Evolutionary conservation across 1,140 invertebrate species (phyloP), one percentile per base, ranked within the genome.

Genomic region (Drepana arcuata): DNA sequence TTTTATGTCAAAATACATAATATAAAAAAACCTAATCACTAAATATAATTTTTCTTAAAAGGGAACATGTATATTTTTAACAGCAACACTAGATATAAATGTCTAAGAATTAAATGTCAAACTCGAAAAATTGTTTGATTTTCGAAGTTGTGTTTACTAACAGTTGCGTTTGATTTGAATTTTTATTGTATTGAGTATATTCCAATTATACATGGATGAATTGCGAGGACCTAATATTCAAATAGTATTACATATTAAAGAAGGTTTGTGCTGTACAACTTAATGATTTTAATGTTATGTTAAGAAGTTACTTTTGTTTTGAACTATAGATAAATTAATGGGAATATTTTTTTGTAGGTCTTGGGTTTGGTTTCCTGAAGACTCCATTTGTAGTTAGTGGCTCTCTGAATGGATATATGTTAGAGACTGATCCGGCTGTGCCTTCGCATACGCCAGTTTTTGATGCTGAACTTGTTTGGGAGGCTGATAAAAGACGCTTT

Each of bases 391-490:
- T 79, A 9, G 77, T 81, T 12, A 73, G 64, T 28, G 77, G 74
- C 5, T 82, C 78, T 38, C 36, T 82, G 4, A 82, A 79, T 69
- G 70, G 78, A 7, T 82, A 82, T 46, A 71, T 78, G 53, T 32
- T 82, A 33, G 77, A 82, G 38, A 82, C 74, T 0, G 77, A 82
- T 41, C 63, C 74, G 11, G 58, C 62, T 1, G 59, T 79, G 7
- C 71, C 78, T 5, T 52, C 57, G 14, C 78, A 82, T 54, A 64
- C 72, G 16, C 74, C 74, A 14, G 45, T 60, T 11, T 75, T 82
- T 32, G 78, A 82, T 30, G 74, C 74, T n/a, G 78, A 82, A 57
- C 58, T 82, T 13, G 74, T 82, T 37, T 82, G 77, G 77, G 77
- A 82, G 41, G 72, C 78, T 16, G 78, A 82, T 46, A 82, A 79